phyloP scores from a whole-genome alignment of 2,888 invertebrate genomes.

The Pandemis heparana region DNA sequence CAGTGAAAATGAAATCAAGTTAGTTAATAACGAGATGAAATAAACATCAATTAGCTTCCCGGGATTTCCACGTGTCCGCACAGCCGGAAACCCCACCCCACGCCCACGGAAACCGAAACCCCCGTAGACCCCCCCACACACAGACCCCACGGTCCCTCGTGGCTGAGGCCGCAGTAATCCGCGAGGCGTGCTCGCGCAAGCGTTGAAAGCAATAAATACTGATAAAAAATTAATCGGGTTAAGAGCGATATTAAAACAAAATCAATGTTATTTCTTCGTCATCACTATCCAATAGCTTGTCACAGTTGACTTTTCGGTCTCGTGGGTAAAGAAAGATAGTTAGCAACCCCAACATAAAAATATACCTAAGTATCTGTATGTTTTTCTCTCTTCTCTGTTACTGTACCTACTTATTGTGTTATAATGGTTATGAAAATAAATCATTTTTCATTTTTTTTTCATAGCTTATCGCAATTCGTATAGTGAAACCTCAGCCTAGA shows the following conservation, averaged over 20 bases:
- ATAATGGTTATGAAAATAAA: too few relatives aligned
- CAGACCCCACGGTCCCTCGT: neutral
- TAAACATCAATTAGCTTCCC: constrained; percentile 52
- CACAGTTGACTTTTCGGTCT: too few relatives aligned
- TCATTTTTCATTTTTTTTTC: too few relatives aligned
- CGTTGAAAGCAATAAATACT: too few relatives aligned
- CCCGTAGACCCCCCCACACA: constrained; percentile 10
- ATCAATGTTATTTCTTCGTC: too few relatives aligned
- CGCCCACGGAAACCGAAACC: constrained; percentile 45
- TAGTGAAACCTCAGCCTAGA: neutral
- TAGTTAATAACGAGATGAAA: constrained; percentile 40
- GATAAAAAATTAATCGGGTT: too few relatives aligned
- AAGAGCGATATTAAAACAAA: too few relatives aligned
- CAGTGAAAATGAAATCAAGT: constrained; percentile 25
- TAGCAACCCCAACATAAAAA: too few relatives aligned
- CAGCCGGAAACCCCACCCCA: constrained; percentile 44
- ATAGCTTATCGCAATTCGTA: neutral
- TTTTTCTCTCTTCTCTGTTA: neutral
- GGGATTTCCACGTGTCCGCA: constrained; percentile 55
- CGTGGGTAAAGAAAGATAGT: too few relatives aligned
- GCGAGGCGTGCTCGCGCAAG: neutral
- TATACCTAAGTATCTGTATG: too few relatives aligned
- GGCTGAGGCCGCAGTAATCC: neutral
- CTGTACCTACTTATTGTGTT: too few relatives aligned
- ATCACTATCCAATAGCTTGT: too few relatives aligned